Evolutionary conservation across 2,113 vertebrate species (phyloP), one percentile per base, ranked within the genome.

Genomic region (Dromaius novaehollandiae): DNA sequence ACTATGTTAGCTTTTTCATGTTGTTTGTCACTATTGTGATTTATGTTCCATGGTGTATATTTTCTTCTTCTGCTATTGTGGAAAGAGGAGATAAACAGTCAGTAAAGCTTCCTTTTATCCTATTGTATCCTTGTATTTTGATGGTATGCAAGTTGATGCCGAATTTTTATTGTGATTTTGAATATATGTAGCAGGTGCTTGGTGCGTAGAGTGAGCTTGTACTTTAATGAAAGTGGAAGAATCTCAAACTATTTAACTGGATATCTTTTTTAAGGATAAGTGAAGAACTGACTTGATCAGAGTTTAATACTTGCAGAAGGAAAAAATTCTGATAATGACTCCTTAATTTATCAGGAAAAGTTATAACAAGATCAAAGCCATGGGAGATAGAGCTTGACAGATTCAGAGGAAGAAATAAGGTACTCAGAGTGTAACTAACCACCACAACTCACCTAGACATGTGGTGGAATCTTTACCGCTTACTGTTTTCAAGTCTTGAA

Each of bases 321-420:
- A 90, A 95, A 69, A 89, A 75, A 64, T 88, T 92, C 74, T 94
- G n/a, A 95, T 93, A 95, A 80, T 92, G 92, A 92, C 88, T 93
- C 82, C 80, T 91, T 93, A 96, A 96, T 96, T 91, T 95, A 96
- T 83, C 69, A 92, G 73, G 93, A 97, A 96, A 94, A 80, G 38
- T 86, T 69, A 64, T 86, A 94, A 90, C 73, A 90, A 92, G 56
- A 86, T 86, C 48, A 56, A 95, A 65, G 48, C 48, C 68, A 68
- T 30, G n/a, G 61, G 94, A 96, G 69, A 78, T 73, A 83, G 90
- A 92, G 65, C 83, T 84, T 93, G 81, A 92, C 77, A 93, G 92
- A 89, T 96, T 90, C 71, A 81, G 89, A 88, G 50, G 71, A 87
- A 95, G 82, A 93, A 95, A 88, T 89, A 89, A 90, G 77, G 91